Conservation (phyloP, 2,888 invertebrate species). For the Diabrotica balteata region DNA sequence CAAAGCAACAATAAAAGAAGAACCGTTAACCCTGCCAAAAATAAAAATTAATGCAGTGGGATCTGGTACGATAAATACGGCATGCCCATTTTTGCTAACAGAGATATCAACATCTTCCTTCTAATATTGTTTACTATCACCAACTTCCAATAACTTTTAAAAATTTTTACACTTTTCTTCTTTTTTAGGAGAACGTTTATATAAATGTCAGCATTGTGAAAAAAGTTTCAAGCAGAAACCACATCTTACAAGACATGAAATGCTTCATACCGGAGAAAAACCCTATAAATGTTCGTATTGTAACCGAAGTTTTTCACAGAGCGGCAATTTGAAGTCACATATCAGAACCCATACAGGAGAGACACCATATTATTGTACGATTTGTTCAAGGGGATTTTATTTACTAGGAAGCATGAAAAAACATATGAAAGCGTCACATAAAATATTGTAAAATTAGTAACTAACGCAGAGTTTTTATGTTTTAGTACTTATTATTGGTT, state of each 20-base stretch:
- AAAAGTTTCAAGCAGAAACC: conserved; percentile 50
- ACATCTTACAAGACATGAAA: conserved; percentile 48
- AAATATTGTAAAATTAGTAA: neutral
- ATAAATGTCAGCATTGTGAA: conserved; percentile 56
- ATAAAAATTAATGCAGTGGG: no score
- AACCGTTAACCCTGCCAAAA: no score
- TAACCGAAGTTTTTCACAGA: conserved; percentile 55
- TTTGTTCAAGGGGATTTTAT: conserved; percentile 55
- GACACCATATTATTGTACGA: conserved; percentile 58
- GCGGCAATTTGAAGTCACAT: conserved; percentile 59
- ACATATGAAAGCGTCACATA: conserved; percentile 36
- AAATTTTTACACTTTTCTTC: no score
- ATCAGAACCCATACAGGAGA: conserved; percentile 58
- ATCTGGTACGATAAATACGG: no score
- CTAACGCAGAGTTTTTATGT: no score
- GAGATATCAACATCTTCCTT: neutral
- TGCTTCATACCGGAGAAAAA: conserved; percentile 51
- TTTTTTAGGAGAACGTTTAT: conserved; percentile 18
- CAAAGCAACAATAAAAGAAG: no score
- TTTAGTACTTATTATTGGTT: no score
- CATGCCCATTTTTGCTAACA: neutral
- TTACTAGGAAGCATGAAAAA: conserved; percentile 42
- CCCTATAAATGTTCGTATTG: conserved; percentile 43
- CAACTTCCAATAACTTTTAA: neutral
- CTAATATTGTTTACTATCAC: neutral